Evolutionary conservation across 2,113 vertebrate genomes (phyloP).

Genomic region (Laticauda colubrina): DNA sequence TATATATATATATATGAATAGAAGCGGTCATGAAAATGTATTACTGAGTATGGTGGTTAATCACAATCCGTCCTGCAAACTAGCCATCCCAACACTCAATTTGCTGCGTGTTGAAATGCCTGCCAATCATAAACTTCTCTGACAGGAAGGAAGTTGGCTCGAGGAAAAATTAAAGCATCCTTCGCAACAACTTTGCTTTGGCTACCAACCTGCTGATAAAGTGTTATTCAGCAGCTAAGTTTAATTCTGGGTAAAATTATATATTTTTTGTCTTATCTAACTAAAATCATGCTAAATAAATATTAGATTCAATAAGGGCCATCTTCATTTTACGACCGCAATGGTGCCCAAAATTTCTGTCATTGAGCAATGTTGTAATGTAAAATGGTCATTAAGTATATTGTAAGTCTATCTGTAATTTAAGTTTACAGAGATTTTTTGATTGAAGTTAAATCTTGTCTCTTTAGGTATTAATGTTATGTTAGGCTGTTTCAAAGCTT

Average conservation of each 20-base stretch:
- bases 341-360: too few species aligned
- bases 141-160: not conserved
- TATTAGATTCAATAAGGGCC: accelerated
- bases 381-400: too few species aligned
- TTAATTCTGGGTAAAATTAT: not conserved
- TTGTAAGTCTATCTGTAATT: too few species aligned
- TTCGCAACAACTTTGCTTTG: not conserved
- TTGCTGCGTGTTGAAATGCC: not conserved
- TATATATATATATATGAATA: not conserved
- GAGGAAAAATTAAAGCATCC: not conserved
- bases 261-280: not conserved
- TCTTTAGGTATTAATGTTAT: too few species aligned
- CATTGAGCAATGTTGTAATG: too few species aligned
- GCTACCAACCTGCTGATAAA: not conserved
- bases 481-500: too few species aligned
- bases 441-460: too few species aligned
- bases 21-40: not conserved
- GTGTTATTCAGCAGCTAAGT: not conserved
- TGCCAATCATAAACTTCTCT: not conserved
- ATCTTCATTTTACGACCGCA: too few species aligned
- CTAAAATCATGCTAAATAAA: not conserved
- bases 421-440: too few species aligned
- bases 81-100: not conserved
- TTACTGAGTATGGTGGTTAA: not conserved
- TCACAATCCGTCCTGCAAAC: not conserved